Evolutionary conservation across 2,113 vertebrate species (phyloP), one percentile per base, ranked within the genome.

Genomic region (Chaetura pelagica): DNA sequence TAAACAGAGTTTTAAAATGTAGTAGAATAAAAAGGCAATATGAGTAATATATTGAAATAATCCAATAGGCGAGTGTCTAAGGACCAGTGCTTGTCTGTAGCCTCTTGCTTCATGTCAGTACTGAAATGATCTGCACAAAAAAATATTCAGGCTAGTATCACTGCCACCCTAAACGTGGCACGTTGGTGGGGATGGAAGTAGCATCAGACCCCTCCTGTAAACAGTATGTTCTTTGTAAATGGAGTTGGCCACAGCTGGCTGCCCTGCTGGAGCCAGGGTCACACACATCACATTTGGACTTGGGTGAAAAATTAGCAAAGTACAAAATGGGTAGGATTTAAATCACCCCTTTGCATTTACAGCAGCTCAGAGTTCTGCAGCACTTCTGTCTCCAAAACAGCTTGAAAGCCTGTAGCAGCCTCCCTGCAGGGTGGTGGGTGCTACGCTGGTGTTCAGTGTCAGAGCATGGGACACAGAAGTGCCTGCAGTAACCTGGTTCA

Each of bases 31-130:
- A 93, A 84, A 94, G 35, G 69, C 63, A n/a, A 88, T 79, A 32
- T 20, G 91, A 91, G 91, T 73, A 93, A 92, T 22, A 80, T 30
- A n/a, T 62, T 68, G 89, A 94, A 68, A 80, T 67, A 78, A 93
- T 79, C 87, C 8, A 3, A 74, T 42, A 59, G 74, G 67, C 27
- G 13, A 3, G 32, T 67, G 84, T 89, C 94, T 85, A 90, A 74
- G 81, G 59, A 27, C 12, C 29, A 27, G 6, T 3, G 16, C 19
- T 62, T 82, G 86, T 44, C 72, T 71, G 73, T 32, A 69, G 51
- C 21, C 1, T 12, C 5, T 81, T 30, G 20, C 72, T 80, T 46
- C n/a, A 5, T 71, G 21, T 16, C 71, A 23, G 77, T 46, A 32
- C 52, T 12, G 85, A 85, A 71, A 44, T 42, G 40, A 76, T 90